phyloP scores from a whole-genome alignment of 2,113 vertebrate species.

The Hyla sarda region DNA sequence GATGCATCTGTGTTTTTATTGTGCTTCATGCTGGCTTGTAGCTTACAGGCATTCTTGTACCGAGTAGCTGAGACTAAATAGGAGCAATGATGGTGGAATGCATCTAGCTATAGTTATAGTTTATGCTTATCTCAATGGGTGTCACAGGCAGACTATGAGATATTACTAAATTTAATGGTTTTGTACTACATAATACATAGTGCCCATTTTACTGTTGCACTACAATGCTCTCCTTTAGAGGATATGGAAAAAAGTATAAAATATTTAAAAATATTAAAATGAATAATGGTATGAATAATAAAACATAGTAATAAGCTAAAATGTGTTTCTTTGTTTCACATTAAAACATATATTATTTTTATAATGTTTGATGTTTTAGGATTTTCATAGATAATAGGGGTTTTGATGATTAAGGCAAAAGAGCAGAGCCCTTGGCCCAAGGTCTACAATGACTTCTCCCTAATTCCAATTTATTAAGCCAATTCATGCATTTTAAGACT shows the following conservation, averaged over 20 bases:
- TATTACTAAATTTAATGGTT: constrained; percentile 40
- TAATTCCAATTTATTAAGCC: too few species aligned
- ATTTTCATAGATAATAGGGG: too few species aligned
- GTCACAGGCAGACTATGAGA: constrained; percentile 44
- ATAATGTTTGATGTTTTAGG: too few species aligned
- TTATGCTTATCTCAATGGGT: constrained; percentile 50
- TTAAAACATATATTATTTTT: too few species aligned
- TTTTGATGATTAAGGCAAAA: too few species aligned
- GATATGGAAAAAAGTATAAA: background rate
- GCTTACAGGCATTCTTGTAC: constrained; percentile 53
- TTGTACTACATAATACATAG: background rate
- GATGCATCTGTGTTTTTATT: constrained; percentile 53
- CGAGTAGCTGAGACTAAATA: constrained; percentile 39
- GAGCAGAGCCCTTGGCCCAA: too few species aligned
- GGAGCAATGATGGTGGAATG: constrained; percentile 35
- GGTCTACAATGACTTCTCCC: too few species aligned
- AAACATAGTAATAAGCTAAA: too few species aligned
- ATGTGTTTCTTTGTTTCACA: too few species aligned
- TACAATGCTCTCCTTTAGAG: background rate
- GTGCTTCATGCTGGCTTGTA: constrained; percentile 49
- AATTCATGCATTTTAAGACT: too few species aligned
- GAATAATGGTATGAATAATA: background rate
- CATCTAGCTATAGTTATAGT: constrained; percentile 44
- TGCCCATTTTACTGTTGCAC: background rate
- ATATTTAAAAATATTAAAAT: background rate